Conservation (phyloP, 2,888 invertebrate species). For the Amorpha juglandis region DNA sequence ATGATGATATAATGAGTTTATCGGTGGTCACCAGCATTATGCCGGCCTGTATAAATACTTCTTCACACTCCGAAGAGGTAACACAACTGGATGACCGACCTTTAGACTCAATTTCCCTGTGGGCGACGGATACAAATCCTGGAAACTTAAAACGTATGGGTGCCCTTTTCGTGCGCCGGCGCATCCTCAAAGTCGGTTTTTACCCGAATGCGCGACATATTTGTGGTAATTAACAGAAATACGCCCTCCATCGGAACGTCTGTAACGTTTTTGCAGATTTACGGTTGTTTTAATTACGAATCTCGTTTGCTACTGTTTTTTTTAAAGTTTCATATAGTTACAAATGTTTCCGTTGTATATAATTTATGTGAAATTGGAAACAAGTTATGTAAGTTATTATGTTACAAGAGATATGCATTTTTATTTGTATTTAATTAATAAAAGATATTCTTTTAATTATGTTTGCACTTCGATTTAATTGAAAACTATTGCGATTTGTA, state of each 20-base stretch:
- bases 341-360: slow-evolving; percentile 3
- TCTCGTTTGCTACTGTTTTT: slow-evolving; percentile 26
- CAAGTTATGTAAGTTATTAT: background rate
- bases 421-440: too few relatives aligned
- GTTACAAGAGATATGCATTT: too few relatives aligned
- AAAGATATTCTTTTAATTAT: too few relatives aligned
- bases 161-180: background rate
- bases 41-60: too few relatives aligned
- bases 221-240: slow-evolving; percentile 78
- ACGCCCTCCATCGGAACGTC: slow-evolving; percentile 54
- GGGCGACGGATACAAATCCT: too few relatives aligned
- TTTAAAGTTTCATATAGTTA: slow-evolving; percentile 3
- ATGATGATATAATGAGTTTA: too few relatives aligned
- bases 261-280: slow-evolving; percentile 51
- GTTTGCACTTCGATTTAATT: too few relatives aligned
- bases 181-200: slow-evolving; percentile 37
- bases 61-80: too few relatives aligned
- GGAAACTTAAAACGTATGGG: background rate
- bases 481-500: too few relatives aligned
- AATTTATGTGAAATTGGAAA: background rate
- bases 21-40: too few relatives aligned
- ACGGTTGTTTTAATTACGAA: slow-evolving; percentile 36
- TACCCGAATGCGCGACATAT: slow-evolving; percentile 61
- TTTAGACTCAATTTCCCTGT: too few relatives aligned
- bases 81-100: too few relatives aligned